Percentiles rank a stretch among this genome's conserved stretches.
Evolutionary conservation across 2,113 vertebrate genomes (phyloP).

Genomic region (Ahaetulla prasina): DNA sequence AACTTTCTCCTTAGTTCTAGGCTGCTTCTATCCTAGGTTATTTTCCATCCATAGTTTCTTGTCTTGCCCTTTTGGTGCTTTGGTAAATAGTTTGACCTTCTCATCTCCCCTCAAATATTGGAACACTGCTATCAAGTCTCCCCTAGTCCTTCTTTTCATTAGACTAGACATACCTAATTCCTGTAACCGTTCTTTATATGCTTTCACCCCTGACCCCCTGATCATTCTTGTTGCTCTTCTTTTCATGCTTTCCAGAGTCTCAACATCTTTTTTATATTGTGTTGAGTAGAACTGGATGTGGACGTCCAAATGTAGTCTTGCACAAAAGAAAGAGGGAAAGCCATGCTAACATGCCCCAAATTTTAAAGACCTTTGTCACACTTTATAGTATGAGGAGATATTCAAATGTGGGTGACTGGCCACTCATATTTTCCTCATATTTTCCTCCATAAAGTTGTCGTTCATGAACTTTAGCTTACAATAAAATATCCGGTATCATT

Average conservation of each 20-base stretch:
- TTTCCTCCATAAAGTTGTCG: not conserved
- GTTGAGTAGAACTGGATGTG: not conserved
- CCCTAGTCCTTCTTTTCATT: not conserved
- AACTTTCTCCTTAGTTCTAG: not conserved
- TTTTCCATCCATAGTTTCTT: not conserved
- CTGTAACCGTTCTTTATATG: not conserved
- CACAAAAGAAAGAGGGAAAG: not conserved
- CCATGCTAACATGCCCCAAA: not conserved
- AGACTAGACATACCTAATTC: not conserved
- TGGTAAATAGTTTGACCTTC: not conserved
- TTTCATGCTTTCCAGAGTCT: not conserved
- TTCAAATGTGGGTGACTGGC: not conserved
- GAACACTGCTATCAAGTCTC: not conserved
- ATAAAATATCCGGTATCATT: not conserved
- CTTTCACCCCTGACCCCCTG: not conserved
- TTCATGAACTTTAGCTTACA: not conserved
- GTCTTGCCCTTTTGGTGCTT: not conserved
- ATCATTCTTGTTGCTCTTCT: not conserved
- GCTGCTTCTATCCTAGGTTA: not conserved
- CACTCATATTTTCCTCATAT: not conserved
- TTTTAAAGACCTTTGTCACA: not conserved
- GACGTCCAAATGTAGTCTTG: not conserved
- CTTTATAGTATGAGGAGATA: not conserved
- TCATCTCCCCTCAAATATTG: not conserved
- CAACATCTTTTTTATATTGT: not conserved